Base-by-base conservation (phyloP, 2,888 invertebrate species). In the Apamea epomidion region DNA sequence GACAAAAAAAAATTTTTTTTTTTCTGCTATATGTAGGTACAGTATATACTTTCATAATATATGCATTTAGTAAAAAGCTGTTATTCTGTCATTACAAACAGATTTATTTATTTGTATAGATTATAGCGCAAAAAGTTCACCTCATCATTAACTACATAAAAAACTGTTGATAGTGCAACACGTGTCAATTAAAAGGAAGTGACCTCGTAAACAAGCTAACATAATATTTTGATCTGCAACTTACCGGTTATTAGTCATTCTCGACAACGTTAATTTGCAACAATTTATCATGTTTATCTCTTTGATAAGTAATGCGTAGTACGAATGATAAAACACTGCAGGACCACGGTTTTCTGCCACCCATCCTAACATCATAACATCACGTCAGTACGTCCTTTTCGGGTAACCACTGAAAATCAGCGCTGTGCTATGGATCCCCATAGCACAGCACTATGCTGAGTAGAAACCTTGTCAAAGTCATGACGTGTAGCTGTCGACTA, bases 171-270 rank as follows among this genome's bases (percentile, higher is more conserved):
- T 51, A 32, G n/a, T 67, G 80, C 42, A 69, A 79, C 68, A 75
- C 64, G 74, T 84, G 64, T 62, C 64, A n/a, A 65, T 76, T 75
- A 74, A 71, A 76, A 85, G 74, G 78, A 86, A 86, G 76, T 76
- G 67, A 76, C 82, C 76, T 76, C 78, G 76, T 80, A 83, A 79
- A 88, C 68, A 81, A 67, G 70, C 73, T 42, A 65, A 69, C 74
- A 80, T 78, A 85, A 79, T 80, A 79, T 80, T 82, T 78, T 80
- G 78, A 78, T 80, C 64, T 64, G 32, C 58, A 60, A 78, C 71
- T 88, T 82, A 75, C 67, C 51, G 18, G 62, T 51, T 82, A 76
- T 85, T 72, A 76, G 60, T 81, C 78, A 81, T 78, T 77, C 83
- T 48, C 12, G 29, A 70, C 37, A 60, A 18, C 42, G 45, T 73